phyloP scores from a whole-genome alignment of 2,888 invertebrate genomes.

The Cyclophora punctaria region DNA sequence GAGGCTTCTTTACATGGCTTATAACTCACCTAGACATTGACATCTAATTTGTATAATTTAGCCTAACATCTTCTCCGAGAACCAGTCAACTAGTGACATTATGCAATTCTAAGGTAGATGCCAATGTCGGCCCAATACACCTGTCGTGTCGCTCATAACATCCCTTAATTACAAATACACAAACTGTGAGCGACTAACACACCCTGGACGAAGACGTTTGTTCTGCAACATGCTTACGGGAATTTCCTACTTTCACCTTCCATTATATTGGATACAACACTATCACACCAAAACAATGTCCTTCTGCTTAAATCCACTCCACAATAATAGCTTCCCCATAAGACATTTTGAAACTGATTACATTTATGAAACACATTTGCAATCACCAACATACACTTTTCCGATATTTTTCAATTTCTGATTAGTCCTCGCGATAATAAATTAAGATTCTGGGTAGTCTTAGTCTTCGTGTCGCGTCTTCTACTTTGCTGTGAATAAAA shows the following conservation, averaged over 20 bases:
- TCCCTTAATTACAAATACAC: conserved; percentile 50
- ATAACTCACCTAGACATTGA: conserved; percentile 35
- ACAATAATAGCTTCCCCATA: conserved; percentile 50
- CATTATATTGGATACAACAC: conserved; percentile 73
- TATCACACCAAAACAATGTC: conserved; percentile 70
- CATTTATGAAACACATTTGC: conserved; percentile 51
- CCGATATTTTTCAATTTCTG: conserved; percentile 63
- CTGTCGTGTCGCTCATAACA: conserved; percentile 34
- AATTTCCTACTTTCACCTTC: conserved; percentile 62
- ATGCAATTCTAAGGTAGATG: conserved; percentile 42
- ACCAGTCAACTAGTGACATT: conserved; percentile 46
- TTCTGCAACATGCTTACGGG: conserved; percentile 52
- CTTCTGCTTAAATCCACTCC: conserved; percentile 47
- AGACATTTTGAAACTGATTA: conserved; percentile 41
- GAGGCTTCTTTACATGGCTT: conserved; percentile 32
- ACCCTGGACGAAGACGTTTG: conserved; percentile 42
- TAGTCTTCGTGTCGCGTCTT: conserved; percentile 41
- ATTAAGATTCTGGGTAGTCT: conserved; percentile 67
- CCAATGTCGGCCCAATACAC: conserved; percentile 32
- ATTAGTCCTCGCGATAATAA: conserved; percentile 70
- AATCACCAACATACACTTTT: conserved; percentile 63
- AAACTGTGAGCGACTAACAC: conserved; percentile 37
- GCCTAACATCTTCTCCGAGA: conserved; percentile 37
- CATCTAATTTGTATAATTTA: conserved; percentile 43
- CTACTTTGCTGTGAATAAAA: conserved; percentile 62